Evolutionary conservation across 2,113 vertebrate species (phyloP).

Genomic region (Lipophrys pholis): DNA sequence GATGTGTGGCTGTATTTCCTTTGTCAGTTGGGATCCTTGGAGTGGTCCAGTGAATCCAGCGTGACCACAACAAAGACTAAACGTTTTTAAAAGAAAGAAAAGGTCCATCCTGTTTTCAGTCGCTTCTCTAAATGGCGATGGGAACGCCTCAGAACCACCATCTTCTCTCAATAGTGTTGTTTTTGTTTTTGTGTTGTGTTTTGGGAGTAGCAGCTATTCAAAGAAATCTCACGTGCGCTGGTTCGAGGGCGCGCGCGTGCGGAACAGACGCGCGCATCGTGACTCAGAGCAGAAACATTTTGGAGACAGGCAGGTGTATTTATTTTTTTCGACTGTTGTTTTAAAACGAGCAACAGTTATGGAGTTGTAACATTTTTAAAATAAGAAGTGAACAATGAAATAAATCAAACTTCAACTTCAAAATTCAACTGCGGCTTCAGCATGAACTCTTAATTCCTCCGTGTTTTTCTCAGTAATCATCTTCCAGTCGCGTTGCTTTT

Average conservation of each 20-base stretch:
- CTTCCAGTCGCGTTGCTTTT: not conserved
- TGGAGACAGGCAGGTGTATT: conserved; percentile 56
- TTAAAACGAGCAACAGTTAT: no score
- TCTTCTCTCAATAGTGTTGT: no score
- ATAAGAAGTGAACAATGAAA: conserved; percentile 22
- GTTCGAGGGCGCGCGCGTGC: not conserved
- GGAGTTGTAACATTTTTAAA: not conserved
- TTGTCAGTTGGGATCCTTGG: conserved; percentile 18
- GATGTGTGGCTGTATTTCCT: conserved; percentile 22
- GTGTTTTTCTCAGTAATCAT: not conserved
- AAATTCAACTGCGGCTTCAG: conserved; percentile 20
- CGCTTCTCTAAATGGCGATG: no score
- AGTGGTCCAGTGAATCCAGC: conserved; percentile 15
- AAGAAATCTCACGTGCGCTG: no score
- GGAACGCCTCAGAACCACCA: no score
- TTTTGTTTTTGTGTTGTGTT: no score
- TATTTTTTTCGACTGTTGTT: conserved; percentile 25
- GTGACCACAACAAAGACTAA: not conserved
- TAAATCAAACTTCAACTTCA: conserved; percentile 33
- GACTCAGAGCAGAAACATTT: conserved; percentile 9
- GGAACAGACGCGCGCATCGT: not conserved
- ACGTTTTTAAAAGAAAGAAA: no score
- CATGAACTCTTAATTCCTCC: conserved; percentile 28
- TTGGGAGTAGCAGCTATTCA: no score
- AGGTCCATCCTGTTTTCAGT: no score